Evolutionary conservation across 2,888 invertebrate genomes (phyloP).

Genomic region (Macrosoma leucophasiata): DNA sequence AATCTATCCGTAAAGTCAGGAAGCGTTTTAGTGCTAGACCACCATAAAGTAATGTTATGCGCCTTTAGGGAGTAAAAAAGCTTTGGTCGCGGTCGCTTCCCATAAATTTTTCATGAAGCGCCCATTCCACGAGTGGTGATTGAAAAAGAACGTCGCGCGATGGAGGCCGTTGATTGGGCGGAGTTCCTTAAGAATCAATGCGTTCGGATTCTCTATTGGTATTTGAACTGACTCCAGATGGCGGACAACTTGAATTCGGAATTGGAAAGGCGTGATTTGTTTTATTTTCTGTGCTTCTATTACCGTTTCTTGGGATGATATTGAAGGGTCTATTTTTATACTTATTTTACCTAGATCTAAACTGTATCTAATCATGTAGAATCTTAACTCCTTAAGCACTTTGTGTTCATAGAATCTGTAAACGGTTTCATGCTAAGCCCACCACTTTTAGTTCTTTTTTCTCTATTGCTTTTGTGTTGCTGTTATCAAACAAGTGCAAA

Average conservation of each 20-base stretch:
- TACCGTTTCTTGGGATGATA: no score
- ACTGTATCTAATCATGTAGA: slow-evolving; percentile 1
- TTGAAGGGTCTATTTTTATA: neutral
- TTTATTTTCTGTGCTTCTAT: slow-evolving; percentile 4
- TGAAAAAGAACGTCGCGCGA: slow-evolving; percentile 58
- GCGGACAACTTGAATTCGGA: slow-evolving; percentile 26
- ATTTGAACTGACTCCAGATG: slow-evolving; percentile 19
- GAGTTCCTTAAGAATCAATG: slow-evolving; percentile 28
- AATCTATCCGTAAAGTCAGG: slow-evolving; percentile 39
- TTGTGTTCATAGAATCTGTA: no score
- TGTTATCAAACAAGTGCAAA: no score
- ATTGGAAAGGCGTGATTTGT: slow-evolving; percentile 18
- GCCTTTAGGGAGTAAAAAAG: slow-evolving; percentile 44
- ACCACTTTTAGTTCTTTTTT: no score
- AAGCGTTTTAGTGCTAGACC: slow-evolving; percentile 46
- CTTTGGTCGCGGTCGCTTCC: slow-evolving; percentile 29
- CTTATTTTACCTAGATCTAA: slow-evolving; percentile 1
- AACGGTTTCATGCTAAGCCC: no score
- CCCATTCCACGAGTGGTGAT: slow-evolving; percentile 50
- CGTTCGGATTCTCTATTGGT: slow-evolving; percentile 24
- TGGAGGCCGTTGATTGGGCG: slow-evolving; percentile 45
- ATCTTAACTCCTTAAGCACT: slow-evolving; percentile 1
- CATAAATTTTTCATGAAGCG: slow-evolving; percentile 71
- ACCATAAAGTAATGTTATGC: slow-evolving; percentile 65
- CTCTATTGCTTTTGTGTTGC: no score